These are phyloP conservation scores for Etheostoma spectabile DNA, from an alignment of 2,113 vertebrate species.

Conservation along the genomic window DNA sequence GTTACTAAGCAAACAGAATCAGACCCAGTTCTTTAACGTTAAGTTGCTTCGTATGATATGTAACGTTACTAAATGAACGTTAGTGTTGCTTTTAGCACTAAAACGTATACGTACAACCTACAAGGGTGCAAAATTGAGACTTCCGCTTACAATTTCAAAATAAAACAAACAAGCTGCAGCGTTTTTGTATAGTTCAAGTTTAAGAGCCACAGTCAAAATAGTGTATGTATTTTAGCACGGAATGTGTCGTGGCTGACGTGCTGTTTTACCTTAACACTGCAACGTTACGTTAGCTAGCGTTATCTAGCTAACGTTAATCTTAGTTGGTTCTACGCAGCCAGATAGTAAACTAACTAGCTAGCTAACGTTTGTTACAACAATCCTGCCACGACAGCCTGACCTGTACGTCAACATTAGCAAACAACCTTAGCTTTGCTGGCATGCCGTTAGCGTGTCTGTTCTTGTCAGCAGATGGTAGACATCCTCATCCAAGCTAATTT, in stretches of 20 bases:
- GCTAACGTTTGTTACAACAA: slow-evolving; percentile 15
- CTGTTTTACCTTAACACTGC: neutral
- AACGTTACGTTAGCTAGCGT: neutral
- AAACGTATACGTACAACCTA: neutral
- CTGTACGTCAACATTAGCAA: slow-evolving; percentile 43
- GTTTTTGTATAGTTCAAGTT: neutral
- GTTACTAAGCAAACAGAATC: neutral
- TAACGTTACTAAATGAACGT: neutral
- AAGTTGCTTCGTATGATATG: neutral
- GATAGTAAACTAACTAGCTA: slow-evolving; percentile 22
- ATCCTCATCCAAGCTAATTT: slow-evolving; percentile 27
- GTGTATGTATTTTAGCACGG: neutral
- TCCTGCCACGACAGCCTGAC: slow-evolving; percentile 65
- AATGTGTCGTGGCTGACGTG: neutral
- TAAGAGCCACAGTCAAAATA: neutral
- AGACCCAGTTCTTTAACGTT: neutral
- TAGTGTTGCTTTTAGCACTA: neutral
- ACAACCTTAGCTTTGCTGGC: slow-evolving; percentile 52
- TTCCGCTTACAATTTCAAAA: slow-evolving; percentile 52
- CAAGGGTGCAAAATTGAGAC: neutral
- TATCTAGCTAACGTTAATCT: neutral
- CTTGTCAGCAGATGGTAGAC: slow-evolving; percentile 36
- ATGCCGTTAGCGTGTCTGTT: slow-evolving; percentile 40
- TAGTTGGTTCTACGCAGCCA: slow-evolving; percentile 12
- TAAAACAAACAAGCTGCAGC: slow-evolving; percentile 19